phyloP scores from a whole-genome alignment of 2,888 invertebrate genomes.

The Sphaeridia pumilis region DNA sequence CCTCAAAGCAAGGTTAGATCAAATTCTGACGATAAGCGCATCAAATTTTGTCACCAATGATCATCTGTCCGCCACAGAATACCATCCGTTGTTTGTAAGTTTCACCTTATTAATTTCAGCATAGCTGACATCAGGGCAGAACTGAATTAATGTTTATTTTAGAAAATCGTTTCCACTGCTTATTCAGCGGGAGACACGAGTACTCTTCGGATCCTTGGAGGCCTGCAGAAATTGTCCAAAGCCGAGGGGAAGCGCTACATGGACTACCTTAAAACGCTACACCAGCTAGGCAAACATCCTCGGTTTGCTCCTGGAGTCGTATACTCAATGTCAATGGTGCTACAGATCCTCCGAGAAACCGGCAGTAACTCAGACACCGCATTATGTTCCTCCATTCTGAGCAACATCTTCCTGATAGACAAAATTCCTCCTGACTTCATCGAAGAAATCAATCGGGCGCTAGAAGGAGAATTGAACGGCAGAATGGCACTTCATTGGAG shows the following conservation, averaged over 20 bases:
- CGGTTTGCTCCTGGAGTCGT: not conserved
- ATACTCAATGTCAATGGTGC: not conserved
- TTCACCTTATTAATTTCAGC: no score
- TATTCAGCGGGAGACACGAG: slow-evolving; percentile 8
- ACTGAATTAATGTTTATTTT: slow-evolving; percentile 1
- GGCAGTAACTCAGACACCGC: not conserved
- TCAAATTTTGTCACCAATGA: no score
- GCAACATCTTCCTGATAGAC: not conserved
- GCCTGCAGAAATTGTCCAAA: no score
- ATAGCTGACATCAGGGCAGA: not conserved
- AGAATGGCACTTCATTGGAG: not conserved
- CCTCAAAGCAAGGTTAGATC: no score
- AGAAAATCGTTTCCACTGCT: slow-evolving; percentile 25
- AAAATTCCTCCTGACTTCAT: not conserved
- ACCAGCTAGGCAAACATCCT: not conserved
- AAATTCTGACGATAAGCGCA: no score
- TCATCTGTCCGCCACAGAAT: no score
- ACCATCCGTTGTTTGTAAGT: no score
- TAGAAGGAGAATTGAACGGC: slow-evolving; percentile 5
- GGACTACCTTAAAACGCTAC: slow-evolving; percentile 8
- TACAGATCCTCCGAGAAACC: slow-evolving; percentile 2
- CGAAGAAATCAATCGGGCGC: not conserved
- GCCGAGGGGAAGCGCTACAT: not conserved
- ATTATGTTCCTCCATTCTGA: not conserved
- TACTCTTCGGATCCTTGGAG: slow-evolving; percentile 3